A percentile compares a stretch with the other conserved stretches of the same genome.
phyloP scores from a whole-genome alignment of 2,797 vertebrate genomes.

The Melanotaenia trifasciata region DNA sequence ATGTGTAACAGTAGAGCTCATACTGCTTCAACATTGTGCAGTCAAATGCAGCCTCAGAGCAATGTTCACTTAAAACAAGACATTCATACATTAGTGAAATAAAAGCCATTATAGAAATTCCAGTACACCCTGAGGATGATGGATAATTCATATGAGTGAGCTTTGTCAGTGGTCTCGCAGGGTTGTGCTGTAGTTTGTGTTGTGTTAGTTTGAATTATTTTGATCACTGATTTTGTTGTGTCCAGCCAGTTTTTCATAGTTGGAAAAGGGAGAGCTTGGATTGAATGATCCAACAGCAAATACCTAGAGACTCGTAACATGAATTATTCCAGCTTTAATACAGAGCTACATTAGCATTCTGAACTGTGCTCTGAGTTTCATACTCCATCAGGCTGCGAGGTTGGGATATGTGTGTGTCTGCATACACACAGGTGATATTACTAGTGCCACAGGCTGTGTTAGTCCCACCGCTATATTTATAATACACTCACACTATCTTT shows the following conservation, averaged over 20 bases:
- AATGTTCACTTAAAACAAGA: not conserved
- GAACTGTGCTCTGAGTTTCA: constrained; percentile 57
- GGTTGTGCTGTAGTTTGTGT: not conserved
- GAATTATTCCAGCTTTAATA: constrained; percentile 70
- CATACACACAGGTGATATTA: constrained; percentile 56
- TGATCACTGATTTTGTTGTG: constrained; percentile 21
- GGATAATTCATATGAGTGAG: constrained; percentile 1
- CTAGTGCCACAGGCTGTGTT: constrained; percentile 46
- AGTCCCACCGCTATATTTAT: constrained; percentile 52
- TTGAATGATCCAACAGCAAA: constrained; percentile 50
- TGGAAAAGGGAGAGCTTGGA: constrained; percentile 27
- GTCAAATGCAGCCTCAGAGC: constrained; percentile 13
- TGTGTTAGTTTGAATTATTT: constrained; percentile 19
- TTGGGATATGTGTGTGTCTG: constrained; percentile 19
- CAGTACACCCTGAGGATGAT: not conserved
- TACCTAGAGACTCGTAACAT: constrained; percentile 58
- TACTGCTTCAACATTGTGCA: constrained; percentile 16
- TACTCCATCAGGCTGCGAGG: constrained; percentile 56
- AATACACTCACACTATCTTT: constrained; percentile 48
- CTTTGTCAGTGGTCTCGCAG: not conserved
- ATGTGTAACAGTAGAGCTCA: constrained; percentile 17
- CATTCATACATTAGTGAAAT: not conserved
- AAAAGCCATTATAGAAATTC: not conserved
- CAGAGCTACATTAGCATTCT: constrained; percentile 66
- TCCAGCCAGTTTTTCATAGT: constrained; percentile 17